Evolutionary conservation across 2,888 invertebrate species (phyloP).

Genomic region (Pheosia tremula): DNA sequence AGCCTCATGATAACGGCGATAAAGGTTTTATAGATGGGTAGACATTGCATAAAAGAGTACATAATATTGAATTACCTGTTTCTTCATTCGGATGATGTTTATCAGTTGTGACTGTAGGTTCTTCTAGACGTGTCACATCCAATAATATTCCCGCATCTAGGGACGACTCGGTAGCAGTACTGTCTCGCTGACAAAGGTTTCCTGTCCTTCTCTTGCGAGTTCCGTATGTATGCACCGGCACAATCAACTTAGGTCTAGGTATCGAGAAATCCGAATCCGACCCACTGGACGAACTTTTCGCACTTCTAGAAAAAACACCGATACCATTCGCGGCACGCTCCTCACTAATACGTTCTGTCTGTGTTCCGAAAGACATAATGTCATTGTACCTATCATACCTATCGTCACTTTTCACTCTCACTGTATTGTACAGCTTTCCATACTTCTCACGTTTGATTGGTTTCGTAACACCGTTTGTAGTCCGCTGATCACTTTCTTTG

Average conservation of each 20-base stretch:
- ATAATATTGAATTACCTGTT: conserved; percentile 47
- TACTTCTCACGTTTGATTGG: conserved; percentile 78
- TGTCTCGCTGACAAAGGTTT: conserved; percentile 85
- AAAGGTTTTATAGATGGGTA: conserved; percentile 16
- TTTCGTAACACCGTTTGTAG: conserved; percentile 71
- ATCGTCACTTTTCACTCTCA: conserved; percentile 81
- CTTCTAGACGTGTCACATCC: conserved; percentile 71
- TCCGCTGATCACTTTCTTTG: conserved; percentile 80
- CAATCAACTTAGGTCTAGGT: conserved; percentile 93
- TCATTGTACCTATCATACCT: conserved; percentile 78
- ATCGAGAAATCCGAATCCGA: conserved; percentile 90
- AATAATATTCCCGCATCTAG: conserved; percentile 74
- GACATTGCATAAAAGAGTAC: conserved; percentile 15
- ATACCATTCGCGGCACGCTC: conserved; percentile 63
- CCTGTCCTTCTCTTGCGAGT: conserved; percentile 92
- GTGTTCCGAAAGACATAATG: conserved; percentile 64
- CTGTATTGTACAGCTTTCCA: conserved; percentile 77
- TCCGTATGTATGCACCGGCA: conserved; percentile 95
- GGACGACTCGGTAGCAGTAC: conserved; percentile 73
- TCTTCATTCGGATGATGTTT: conserved; percentile 56
- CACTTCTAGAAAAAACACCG: conserved; percentile 67
- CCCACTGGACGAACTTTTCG: conserved; percentile 81
- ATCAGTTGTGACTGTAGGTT: conserved; percentile 52
- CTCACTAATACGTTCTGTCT: conserved; percentile 65
- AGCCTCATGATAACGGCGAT: conserved; percentile 42